Percentiles rank a stretch among this genome's conserved stretches.
phyloP scores from a whole-genome alignment of 1,140 invertebrate genomes.

The Cyphomyrmex costatus region DNA sequence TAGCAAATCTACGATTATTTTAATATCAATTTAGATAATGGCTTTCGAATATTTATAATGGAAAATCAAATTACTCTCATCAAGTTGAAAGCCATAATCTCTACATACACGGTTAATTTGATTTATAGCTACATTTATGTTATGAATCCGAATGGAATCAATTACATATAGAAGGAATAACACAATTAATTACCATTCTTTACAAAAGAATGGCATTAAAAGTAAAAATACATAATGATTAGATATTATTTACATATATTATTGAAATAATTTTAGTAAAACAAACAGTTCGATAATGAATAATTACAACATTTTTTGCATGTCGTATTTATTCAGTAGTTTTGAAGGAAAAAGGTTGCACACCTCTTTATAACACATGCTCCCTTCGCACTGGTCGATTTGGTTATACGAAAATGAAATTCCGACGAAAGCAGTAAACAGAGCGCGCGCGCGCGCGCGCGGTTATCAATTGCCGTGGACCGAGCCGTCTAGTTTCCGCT shows the following conservation, averaged over 20 bases:
- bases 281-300: not conserved
- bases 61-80: constrained; percentile 36
- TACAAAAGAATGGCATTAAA: not conserved
- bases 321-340: not conserved
- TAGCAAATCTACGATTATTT: constrained; percentile 32
- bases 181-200: not conserved
- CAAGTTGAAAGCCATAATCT: constrained; percentile 18
- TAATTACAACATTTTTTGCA: not conserved
- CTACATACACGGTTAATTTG: not conserved
- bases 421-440: not conserved
- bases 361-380: too few relatives aligned
- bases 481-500: constrained; percentile 40
- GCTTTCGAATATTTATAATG: not conserved
- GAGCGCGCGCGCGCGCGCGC: not conserved
- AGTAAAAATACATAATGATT: not conserved
- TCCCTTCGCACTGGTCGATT: not conserved
- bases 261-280: not conserved
- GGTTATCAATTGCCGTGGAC: constrained; percentile 39
- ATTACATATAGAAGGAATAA: not conserved
- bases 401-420: constrained; percentile 25
- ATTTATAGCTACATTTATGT: not conserved
- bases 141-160: not conserved
- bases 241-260: not conserved
- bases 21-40: constrained; percentile 43
- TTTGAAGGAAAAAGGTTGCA: not conserved